A percentile compares a stretch with the other conserved stretches of the same genome.
Evolutionary conservation across 2,797 vertebrate species (phyloP).

Genomic region (Sarcophilus harrisii): DNA sequence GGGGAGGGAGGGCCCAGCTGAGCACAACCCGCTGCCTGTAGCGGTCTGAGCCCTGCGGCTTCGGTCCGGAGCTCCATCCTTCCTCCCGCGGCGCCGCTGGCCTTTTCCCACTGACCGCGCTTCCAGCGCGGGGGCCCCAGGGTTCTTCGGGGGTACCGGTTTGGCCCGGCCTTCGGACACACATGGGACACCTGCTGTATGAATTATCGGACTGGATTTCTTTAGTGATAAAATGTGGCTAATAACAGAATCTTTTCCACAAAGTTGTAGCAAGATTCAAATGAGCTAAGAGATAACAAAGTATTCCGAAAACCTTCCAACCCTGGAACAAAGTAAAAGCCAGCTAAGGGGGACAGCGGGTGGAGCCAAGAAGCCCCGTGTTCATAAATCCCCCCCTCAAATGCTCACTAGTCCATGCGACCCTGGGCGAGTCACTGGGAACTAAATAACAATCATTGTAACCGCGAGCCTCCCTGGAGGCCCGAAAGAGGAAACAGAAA

Average conservation of each 20-base stretch:
- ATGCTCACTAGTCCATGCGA: background rate
- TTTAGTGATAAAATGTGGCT: background rate
- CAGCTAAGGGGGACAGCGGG: background rate
- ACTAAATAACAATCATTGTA: background rate
- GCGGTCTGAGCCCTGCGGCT: background rate
- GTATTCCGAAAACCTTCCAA: background rate
- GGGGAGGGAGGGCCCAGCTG: background rate
- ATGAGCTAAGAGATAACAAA: background rate
- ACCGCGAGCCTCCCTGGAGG: background rate
- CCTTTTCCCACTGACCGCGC: background rate
- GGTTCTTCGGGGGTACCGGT: background rate
- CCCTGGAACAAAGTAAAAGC: background rate
- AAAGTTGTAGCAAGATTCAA: background rate
- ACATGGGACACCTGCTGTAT: background rate
- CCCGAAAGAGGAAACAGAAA: background rate
- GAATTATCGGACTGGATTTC: background rate
- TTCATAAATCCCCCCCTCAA: background rate
- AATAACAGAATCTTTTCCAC: background rate
- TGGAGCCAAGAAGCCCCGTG: background rate
- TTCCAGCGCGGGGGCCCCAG: accelerated
- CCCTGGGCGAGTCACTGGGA: background rate
- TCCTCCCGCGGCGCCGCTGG: accelerated
- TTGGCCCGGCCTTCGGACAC: background rate
- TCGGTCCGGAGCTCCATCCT: background rate
- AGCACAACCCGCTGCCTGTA: background rate